Conservation (phyloP, 2,888 invertebrate species). For the Sesia bembeciformis region DNA sequence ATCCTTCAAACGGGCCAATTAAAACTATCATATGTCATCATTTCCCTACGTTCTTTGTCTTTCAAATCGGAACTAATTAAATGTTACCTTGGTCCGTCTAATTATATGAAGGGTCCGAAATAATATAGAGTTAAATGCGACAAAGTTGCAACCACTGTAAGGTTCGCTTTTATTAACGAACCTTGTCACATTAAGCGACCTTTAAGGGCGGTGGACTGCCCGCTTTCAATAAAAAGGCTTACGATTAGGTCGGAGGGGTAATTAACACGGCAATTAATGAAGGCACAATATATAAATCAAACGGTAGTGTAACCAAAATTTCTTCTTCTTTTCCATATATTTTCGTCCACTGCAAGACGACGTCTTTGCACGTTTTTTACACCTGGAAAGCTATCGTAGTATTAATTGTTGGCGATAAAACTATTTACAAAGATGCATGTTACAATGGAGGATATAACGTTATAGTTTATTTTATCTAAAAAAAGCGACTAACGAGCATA, state of each 20-base stretch:
- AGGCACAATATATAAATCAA: constrained; percentile 1
- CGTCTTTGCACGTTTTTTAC: no score
- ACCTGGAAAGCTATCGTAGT: no score
- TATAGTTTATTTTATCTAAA: no score
- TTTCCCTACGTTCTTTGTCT: no score
- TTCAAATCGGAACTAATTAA: background rate
- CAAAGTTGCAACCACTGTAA: constrained; percentile 23
- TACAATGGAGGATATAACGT: no score
- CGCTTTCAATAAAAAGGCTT: constrained; percentile 17
- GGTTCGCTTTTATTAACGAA: constrained; percentile 15
- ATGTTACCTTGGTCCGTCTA: background rate
- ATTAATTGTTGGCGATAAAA: no score
- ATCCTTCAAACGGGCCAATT: no score
- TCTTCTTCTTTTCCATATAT: background rate
- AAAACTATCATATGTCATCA: no score
- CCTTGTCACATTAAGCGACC: constrained; percentile 19
- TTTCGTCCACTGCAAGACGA: no score
- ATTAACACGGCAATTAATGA: constrained; percentile 18
- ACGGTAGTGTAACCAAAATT: background rate
- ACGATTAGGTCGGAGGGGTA: constrained; percentile 8
- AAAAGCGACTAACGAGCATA: no score
- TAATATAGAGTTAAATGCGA: constrained; percentile 33
- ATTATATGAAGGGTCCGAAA: constrained; percentile 19
- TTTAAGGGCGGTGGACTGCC: background rate
- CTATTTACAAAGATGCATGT: no score